Evolutionary conservation across 2,888 invertebrate genomes (phyloP).

Genomic region (Xanthia togata): DNA sequence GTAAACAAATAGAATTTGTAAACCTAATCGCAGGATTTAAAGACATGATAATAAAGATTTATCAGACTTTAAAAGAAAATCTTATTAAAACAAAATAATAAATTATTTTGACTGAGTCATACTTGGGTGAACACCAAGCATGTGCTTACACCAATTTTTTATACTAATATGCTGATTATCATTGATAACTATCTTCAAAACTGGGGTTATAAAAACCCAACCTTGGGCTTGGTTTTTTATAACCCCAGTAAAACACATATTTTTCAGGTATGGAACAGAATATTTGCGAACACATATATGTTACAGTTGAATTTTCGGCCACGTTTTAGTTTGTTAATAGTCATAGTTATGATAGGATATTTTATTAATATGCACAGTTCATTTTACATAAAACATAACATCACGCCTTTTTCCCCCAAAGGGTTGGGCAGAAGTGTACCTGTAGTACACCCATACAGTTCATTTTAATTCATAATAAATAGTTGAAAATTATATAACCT

Average conservation of each 20-base stretch:
- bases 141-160: background rate
- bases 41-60: background rate
- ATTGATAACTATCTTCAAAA: constrained; percentile 15
- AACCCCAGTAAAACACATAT: background rate
- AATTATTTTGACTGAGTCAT: background rate
- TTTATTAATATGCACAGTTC: background rate
- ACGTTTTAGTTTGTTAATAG: background rate
- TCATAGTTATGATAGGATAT: background rate
- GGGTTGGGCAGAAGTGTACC: too few relatives aligned
- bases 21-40: background rate
- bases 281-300: background rate
- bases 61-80: background rate
- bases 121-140: too few relatives aligned
- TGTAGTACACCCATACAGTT: too few relatives aligned
- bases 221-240: too few relatives aligned
- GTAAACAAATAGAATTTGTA: background rate
- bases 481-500: background rate
- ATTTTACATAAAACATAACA: too few relatives aligned
- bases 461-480: background rate
- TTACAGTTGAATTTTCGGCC: background rate
- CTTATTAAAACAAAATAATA: background rate
- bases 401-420: too few relatives aligned
- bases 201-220: constrained; percentile 11
- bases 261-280: background rate
- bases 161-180: background rate